Base-by-base conservation (phyloP, 2,888 invertebrate species). In the Clanis bilineata region DNA sequence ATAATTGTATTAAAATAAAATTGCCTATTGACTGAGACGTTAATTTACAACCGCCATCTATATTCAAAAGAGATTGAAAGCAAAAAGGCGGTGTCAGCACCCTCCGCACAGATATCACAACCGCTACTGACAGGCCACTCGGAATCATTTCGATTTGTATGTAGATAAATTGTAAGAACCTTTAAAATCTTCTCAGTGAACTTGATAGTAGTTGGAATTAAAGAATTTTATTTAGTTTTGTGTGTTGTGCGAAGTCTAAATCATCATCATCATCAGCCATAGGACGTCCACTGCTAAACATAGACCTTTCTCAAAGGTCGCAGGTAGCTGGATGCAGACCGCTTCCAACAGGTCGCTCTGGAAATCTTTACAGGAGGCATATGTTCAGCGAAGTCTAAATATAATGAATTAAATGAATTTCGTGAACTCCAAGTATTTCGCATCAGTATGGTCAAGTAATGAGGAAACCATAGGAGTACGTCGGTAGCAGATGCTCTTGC, bases 151-250 rank as follows among this genome's bases (percentile, higher is more conserved):
- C 69, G 77, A 83, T 83, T 81, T 82, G 76, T 79, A 79, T 80
- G 81, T 76, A 80, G 81, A 83, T 82, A 81, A 80, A 78, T 80
- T 71, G 71, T 75, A 74, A 71, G 72, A 66, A 68, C 71, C 70
- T 66, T 71, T 73, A 73, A 76, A 79, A 78, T 79, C 71, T 75
- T 77, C 76, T 75, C 64, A 66, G 61, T 60, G 65, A 69, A 68
- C 59, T 66, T 65, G 65, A 66, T 65, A 61, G 32, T 51, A 32
- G 18, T 51, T 32, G 18, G 32, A 51, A 32, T 23, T 23, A 25
- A 22, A n/a, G 18, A 32, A 51, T 15, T 18, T 28, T 28, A 32
- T 18, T 51, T 32, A 32, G 28, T 18, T 32, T 51, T 10, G 18
- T 18, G 9, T 51, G 9, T 18, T 32, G 18, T 18, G 9, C 32